These are phyloP conservation scores for Chironomus tentans DNA, from an alignment of 2,888 invertebrate species.

Conservation along the genomic window DNA sequence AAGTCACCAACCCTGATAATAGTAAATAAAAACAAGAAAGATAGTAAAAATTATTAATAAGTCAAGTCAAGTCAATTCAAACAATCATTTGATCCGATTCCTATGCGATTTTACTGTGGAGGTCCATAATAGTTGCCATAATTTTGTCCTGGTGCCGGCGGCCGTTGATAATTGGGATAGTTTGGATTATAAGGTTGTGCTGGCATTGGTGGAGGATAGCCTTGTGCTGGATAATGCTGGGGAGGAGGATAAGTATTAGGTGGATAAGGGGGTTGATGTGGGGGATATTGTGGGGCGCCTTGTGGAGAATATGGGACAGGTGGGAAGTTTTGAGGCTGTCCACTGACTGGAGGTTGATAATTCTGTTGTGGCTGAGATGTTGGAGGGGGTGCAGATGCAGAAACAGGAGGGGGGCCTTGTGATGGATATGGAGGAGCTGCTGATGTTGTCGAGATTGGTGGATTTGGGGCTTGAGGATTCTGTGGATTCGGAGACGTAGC, in stretches of 20 bases:
- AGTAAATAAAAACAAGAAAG: too few species aligned
- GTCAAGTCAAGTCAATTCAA: too few species aligned
- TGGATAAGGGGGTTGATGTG: not conserved
- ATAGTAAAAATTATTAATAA: too few species aligned
- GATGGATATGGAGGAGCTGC: not conserved
- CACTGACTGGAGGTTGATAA: not conserved
- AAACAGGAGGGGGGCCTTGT: not conserved
- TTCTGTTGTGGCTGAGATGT: not conserved
- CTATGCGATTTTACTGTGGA: not conserved
- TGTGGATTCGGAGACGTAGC: constrained; percentile 34
- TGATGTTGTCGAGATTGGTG: not conserved
- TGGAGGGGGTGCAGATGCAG: not conserved
- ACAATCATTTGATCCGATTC: too few species aligned
- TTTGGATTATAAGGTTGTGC: constrained; percentile 17
- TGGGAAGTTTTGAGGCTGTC: not conserved
- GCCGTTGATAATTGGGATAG: constrained; percentile 14
- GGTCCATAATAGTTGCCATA: constrained; percentile 1
- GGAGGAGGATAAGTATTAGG: not conserved
- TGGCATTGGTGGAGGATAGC: constrained; percentile 1
- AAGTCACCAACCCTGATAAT: too few species aligned
- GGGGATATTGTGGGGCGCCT: not conserved
- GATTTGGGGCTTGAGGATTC: not conserved
- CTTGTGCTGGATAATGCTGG: constrained; percentile 13
- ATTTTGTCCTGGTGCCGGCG: not conserved
- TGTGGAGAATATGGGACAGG: not conserved